Percentiles rank a stretch among this genome's conserved stretches.
Evolutionary conservation across 2,113 vertebrate species (phyloP).

Genomic region (Archilochus colubris): DNA sequence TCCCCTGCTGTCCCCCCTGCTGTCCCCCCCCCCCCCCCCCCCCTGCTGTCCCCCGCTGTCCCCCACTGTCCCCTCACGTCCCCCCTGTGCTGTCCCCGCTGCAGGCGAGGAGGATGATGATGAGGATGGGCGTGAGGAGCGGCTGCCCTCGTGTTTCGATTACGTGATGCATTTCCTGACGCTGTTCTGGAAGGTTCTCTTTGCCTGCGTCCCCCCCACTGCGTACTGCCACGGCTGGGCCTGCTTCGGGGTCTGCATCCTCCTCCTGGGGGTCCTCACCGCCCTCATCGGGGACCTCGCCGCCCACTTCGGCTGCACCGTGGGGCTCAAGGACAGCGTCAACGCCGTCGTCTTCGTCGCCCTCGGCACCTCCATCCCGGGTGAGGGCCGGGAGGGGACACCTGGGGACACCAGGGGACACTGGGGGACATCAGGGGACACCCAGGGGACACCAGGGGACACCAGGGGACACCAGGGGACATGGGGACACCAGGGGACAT

Average conservation of each 20-base stretch:
- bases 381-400: conserved; percentile 54
- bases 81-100: no score
- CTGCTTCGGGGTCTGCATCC: conserved; percentile 88
- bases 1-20: no score
- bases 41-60: no score
- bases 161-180: conserved; percentile 95
- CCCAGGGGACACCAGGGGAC: no score
- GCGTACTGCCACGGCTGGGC: conserved; percentile 96
- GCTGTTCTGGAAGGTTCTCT: conserved; percentile 95
- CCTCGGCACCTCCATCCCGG: conserved; percentile 91
- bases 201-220: conserved; percentile 90
- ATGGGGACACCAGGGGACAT: no score
- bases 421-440: no score
- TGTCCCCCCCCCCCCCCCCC: no score
- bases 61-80: no score
- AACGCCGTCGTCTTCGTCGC: conserved; percentile 93
- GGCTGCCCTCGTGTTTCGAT: conserved; percentile 87
- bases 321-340: conserved; percentile 90
- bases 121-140: conserved; percentile 83
- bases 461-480: no score
- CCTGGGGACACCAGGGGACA: no score
- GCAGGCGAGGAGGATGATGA: conserved; percentile 86
- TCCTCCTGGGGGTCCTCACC: conserved; percentile 86
- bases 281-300: conserved; percentile 91
- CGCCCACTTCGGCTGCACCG: conserved; percentile 92